Evolutionary conservation across 2,113 vertebrate species (phyloP).

Genomic region (Prinia subflava): DNA sequence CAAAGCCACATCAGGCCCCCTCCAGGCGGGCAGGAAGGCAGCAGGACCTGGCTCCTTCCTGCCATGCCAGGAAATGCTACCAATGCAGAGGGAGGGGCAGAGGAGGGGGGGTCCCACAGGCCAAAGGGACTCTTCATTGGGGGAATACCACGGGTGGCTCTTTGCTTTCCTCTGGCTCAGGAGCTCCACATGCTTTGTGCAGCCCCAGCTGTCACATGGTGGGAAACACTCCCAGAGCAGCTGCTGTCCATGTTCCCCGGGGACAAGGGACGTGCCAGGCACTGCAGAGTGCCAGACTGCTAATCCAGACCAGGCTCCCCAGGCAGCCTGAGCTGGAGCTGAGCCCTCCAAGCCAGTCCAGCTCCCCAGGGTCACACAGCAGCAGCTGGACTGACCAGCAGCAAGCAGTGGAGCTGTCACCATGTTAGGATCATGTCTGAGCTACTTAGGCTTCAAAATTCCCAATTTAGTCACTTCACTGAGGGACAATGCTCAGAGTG

Average conservation of each 20-base stretch:
- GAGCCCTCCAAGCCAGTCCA: background rate
- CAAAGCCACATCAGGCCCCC: background rate
- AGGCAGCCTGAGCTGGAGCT: background rate
- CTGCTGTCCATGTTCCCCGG: background rate
- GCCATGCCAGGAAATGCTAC: background rate
- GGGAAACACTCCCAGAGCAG: background rate
- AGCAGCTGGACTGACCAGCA: background rate
- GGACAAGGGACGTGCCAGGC: background rate
- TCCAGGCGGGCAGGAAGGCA: background rate
- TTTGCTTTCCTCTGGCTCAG: background rate
- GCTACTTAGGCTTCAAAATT: background rate
- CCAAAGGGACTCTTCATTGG: background rate
- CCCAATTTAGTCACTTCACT: background rate
- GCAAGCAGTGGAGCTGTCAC: background rate
- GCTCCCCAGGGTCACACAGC: background rate
- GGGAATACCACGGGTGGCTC: background rate
- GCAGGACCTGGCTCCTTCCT: background rate
- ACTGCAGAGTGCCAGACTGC: background rate
- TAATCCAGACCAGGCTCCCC: background rate
- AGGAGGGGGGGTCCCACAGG: fast-evolving
- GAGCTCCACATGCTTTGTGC: background rate
- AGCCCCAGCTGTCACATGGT: slow-evolving; percentile 2
- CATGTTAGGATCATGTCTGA: fast-evolving
- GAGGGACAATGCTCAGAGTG: background rate
- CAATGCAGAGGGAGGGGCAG: background rate